Percentiles rank a stretch among this genome's conserved stretches.
Conservation (phyloP, 2,888 invertebrate species). For the Aphodius granarius region DNA sequence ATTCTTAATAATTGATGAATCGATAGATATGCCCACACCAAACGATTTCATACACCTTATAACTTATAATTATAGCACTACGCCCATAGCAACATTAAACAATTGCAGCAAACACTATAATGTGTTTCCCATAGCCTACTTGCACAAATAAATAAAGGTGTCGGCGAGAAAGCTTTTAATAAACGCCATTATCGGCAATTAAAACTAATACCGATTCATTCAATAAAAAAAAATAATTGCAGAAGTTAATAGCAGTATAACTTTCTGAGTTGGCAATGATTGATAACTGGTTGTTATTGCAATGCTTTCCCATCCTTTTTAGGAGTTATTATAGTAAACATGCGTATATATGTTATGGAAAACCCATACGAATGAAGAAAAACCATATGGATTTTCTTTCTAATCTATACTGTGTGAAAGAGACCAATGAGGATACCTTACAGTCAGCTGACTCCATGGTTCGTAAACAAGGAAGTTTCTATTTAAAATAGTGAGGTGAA, state of each 20-base stretch:
- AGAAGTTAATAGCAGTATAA: background rate
- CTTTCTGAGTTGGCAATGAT: background rate
- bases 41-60: background rate
- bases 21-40: background rate
- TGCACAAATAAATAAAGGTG: background rate
- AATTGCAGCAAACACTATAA: background rate
- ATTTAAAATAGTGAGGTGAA: constrained; percentile 4
- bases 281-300: background rate
- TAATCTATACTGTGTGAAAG: too few relatives aligned
- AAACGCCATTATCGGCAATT: background rate
- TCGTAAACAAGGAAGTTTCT: constrained; percentile 8
- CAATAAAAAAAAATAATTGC: background rate
- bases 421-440: background rate
- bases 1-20: background rate
- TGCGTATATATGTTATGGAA: background rate
- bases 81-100: background rate
- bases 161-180: background rate
- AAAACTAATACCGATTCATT: background rate
- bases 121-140: background rate
- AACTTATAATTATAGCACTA: background rate
- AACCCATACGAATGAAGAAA: too few relatives aligned
- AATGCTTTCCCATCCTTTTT: background rate
- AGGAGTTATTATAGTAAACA: background rate
- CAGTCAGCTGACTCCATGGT: background rate
- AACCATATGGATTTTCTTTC: too few relatives aligned